Evolutionary conservation across 37 sponge, comb jelly and placozoan genomes (phyloP).

Genomic region (Chondrilla cf. caribensis): DNA sequence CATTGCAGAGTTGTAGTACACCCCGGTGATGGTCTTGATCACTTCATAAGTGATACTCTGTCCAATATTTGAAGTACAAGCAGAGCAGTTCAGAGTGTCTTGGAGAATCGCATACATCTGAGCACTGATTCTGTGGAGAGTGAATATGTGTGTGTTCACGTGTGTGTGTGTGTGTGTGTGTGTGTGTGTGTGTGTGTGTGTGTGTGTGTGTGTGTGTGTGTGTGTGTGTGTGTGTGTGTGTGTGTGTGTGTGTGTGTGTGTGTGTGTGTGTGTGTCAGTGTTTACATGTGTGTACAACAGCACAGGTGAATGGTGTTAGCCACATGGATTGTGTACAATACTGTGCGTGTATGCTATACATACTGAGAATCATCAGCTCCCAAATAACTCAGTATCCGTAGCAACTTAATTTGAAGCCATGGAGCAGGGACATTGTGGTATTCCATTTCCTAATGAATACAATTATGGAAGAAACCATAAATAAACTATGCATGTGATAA

Average conservation of each 20-base stretch:
- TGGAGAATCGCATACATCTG: constrained; percentile 74
- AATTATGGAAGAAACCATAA: neutral
- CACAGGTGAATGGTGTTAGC: too few species aligned
- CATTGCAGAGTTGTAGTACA: constrained; percentile 70
- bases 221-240: too few species aligned
- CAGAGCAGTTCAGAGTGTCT: constrained; percentile 65
- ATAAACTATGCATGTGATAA: too few species aligned
- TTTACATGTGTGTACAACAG: too few species aligned
- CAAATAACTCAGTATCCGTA: constrained; percentile 69
- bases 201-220: too few species aligned
- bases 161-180: too few species aligned
- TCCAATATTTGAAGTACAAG: constrained; percentile 78
- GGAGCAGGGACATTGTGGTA: constrained; percentile 94
- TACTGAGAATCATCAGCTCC: constrained; percentile 80
- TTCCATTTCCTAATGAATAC: constrained; percentile 64
- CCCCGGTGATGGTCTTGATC: constrained; percentile 69
- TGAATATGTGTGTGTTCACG: neutral
- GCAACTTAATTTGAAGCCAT: constrained; percentile 83
- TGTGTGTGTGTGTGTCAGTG: too few species aligned
- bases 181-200: too few species aligned
- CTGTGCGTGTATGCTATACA: constrained; percentile 6
- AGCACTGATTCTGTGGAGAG: constrained; percentile 61
- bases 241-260: too few species aligned
- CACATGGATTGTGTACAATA: too few species aligned
- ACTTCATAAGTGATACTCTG: constrained; percentile 85